Evolutionary conservation across 1,140 invertebrate genomes (phyloP).

Genomic region (Drosophila gunungcola): DNA sequence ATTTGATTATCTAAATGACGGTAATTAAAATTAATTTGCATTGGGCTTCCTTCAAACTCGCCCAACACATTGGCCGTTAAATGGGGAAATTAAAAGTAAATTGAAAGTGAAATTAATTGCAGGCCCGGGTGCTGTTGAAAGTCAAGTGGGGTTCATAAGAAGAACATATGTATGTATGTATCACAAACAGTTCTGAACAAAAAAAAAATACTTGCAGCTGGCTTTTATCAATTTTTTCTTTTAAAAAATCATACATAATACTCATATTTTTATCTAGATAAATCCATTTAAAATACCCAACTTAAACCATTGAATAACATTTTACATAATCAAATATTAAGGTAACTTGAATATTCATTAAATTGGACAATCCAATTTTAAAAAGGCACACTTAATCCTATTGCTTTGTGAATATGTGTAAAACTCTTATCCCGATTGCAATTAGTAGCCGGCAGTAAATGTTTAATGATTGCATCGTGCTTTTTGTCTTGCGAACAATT

Average conservation of each 20-base stretch:
- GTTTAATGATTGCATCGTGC: slow-evolving; percentile 58
- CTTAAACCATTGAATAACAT: too few species aligned
- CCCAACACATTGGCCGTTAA: slow-evolving; percentile 62
- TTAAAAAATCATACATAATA: too few species aligned
- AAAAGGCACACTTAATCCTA: not conserved
- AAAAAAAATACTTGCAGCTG: not conserved
- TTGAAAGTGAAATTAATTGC: slow-evolving; percentile 84
- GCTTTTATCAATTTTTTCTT: too few species aligned
- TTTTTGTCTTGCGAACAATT: slow-evolving; percentile 33
- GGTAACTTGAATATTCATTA: too few species aligned
- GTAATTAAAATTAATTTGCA: slow-evolving; percentile 83
- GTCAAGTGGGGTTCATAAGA: slow-evolving; percentile 45
- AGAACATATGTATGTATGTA: slow-evolving; percentile 1
- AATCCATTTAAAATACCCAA: too few species aligned
- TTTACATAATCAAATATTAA: too few species aligned
- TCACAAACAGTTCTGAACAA: not conserved
- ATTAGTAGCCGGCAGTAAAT: slow-evolving; percentile 38
- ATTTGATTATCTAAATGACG: slow-evolving; percentile 81
- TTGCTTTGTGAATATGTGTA: not conserved
- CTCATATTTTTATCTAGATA: too few species aligned
- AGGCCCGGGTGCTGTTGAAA: slow-evolving; percentile 52
- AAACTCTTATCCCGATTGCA: slow-evolving; percentile 32
- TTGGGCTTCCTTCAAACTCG: slow-evolving; percentile 29
- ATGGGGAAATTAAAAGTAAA: slow-evolving; percentile 75
- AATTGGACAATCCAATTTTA: too few species aligned